These are phyloP conservation scores for Mactromeris polynyma DNA, from an alignment of 2,888 invertebrate species.

Conservation along the genomic window DNA sequence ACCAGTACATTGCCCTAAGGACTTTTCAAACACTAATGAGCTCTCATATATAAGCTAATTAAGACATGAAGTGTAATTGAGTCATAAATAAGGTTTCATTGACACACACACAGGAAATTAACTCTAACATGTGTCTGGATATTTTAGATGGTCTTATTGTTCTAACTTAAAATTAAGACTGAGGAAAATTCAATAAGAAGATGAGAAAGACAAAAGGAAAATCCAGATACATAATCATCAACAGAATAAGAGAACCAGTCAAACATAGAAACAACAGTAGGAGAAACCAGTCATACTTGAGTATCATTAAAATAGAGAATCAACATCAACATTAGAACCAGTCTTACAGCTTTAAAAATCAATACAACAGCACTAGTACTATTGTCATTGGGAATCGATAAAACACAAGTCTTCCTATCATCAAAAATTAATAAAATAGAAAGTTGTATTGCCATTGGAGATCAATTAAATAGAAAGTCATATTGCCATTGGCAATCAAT, in stretches of 20 bases:
- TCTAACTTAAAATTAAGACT: not conserved
- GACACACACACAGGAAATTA: conserved; percentile 14
- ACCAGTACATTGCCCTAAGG: not conserved
- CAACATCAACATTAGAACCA: not conserved
- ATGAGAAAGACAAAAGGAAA: too few relatives aligned
- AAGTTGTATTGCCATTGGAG: too few relatives aligned
- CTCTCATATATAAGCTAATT: conserved; percentile 36
- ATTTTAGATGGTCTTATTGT: not conserved
- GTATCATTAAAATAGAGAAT: not conserved
- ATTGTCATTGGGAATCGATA: too few relatives aligned
- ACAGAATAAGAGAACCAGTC: not conserved
- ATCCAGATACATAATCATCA: too few relatives aligned
- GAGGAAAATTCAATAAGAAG: not conserved
- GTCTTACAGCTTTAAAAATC: not conserved
- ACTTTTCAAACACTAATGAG: conserved; percentile 1
- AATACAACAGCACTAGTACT: not conserved
- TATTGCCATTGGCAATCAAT: too few relatives aligned
- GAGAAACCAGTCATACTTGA: too few relatives aligned
- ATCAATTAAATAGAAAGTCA: too few relatives aligned
- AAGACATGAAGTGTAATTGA: conserved; percentile 27
- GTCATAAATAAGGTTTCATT: conserved; percentile 23
- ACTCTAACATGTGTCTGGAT: not conserved
- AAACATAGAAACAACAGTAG: not conserved
- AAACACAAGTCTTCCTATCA: too few relatives aligned
- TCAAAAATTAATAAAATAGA: too few relatives aligned